A percentile compares a stretch with the other conserved stretches of the same genome.
Evolutionary conservation across 2,797 vertebrate species (phyloP).

Genomic region (Masticophis lateralis): DNA sequence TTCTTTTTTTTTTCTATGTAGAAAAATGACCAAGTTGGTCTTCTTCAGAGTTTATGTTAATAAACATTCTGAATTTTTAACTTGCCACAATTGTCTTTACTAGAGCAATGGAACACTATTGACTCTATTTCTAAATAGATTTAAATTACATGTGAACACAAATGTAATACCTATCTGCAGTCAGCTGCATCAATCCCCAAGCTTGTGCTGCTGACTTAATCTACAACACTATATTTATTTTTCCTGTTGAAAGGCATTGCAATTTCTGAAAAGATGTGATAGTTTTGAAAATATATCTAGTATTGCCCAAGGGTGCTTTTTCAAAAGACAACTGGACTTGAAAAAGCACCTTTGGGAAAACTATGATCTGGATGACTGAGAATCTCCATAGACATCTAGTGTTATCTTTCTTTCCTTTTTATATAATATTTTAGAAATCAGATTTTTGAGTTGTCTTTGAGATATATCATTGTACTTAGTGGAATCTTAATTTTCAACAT

Average conservation of each 20-base stretch:
- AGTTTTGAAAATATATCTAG: not conserved
- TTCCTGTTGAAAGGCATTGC: not conserved
- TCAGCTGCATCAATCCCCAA: not conserved
- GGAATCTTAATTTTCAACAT: not conserved
- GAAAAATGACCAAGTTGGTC: not conserved
- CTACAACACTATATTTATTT: not conserved
- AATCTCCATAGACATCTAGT: not conserved
- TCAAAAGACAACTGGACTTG: no score
- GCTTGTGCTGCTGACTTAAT: not conserved
- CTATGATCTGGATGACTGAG: no score
- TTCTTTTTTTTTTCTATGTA: not conserved
- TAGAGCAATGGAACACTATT: not conserved
- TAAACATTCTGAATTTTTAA: not conserved
- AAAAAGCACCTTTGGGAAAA: no score
- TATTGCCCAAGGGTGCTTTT: no score
- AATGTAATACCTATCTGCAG: not conserved
- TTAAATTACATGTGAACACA: not conserved
- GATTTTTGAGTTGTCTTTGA: not conserved
- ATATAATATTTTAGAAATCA: not conserved
- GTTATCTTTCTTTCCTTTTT: not conserved
- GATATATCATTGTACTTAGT: not conserved
- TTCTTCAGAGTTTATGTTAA: not conserved
- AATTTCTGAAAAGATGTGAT: not conserved
- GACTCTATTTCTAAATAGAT: not conserved
- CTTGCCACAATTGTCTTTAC: not conserved